Percentiles rank a stretch among this genome's conserved stretches.
These are phyloP conservation scores for Corythaeola cristata DNA, from an alignment of 2,113 vertebrate genomes.

Conservation along the genomic window DNA sequence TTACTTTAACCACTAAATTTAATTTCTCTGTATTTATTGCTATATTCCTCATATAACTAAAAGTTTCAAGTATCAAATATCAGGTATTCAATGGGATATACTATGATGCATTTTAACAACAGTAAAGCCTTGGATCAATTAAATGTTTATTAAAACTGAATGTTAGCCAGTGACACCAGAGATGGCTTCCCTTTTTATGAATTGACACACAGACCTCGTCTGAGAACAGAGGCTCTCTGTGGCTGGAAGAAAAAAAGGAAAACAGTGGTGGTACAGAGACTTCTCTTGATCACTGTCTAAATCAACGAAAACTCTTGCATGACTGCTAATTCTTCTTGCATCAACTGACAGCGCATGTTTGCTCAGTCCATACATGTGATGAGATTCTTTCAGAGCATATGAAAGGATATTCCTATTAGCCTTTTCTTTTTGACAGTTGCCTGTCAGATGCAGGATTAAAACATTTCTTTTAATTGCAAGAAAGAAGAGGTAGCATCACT, in stretches of 20 bases:
- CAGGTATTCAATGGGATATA: neutral
- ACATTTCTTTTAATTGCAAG: conserved; percentile 10
- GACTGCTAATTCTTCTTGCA: conserved; percentile 36
- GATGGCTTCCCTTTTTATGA: conserved; percentile 16
- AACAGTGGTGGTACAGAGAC: conserved; percentile 26
- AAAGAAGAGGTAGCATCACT: neutral
- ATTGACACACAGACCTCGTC: neutral
- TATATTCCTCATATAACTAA: neutral
- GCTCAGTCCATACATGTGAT: neutral
- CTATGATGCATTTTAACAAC: neutral
- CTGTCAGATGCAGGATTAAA: conserved; percentile 39
- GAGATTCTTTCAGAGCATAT: neutral
- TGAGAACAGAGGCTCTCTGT: conserved; percentile 42
- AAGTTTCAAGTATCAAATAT: neutral
- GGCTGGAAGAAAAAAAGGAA: neutral
- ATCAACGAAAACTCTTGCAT: conserved; percentile 17
- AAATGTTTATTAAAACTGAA: conserved; percentile 22
- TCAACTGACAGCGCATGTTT: neutral
- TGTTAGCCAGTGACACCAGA: neutral
- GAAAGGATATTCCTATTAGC: conserved; percentile 31
- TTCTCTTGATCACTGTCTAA: conserved; percentile 37
- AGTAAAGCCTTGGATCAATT: neutral
- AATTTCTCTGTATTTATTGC: neutral
- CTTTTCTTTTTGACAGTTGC: conserved; percentile 27
- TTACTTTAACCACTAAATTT: neutral